A percentile compares a stretch with the other conserved stretches of the same genome.
Evolutionary conservation across 2,888 invertebrate genomes (phyloP).

Genomic region (Yponomeuta plumbellus): DNA sequence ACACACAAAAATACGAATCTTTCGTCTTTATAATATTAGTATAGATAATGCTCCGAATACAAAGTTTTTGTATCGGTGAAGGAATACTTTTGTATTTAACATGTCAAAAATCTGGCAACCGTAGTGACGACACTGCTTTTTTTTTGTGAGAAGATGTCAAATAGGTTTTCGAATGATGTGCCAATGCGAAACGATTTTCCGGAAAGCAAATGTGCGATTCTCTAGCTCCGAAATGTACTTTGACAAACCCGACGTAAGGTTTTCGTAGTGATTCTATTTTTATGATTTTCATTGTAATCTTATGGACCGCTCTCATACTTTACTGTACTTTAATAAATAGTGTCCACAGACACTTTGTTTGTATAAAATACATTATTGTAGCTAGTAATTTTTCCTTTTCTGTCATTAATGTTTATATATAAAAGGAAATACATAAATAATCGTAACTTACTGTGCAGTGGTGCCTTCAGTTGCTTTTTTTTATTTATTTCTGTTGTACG

Average conservation of each 20-base stretch:
- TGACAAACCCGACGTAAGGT: background rate
- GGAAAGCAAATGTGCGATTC: background rate
- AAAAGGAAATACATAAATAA: background rate
- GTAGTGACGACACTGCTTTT: background rate
- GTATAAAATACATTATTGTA: slow-evolving; percentile 5
- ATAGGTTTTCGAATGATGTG: slow-evolving; percentile 6
- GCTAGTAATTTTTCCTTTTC: background rate
- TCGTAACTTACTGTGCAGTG: slow-evolving; percentile 4
- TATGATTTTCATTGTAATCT: background rate
- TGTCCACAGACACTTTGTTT: background rate
- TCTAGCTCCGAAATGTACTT: background rate
- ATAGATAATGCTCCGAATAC: no score
- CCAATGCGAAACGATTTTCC: background rate
- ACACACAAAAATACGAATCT: no score
- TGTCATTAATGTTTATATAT: slow-evolving; percentile 5
- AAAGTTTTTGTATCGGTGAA: no score
- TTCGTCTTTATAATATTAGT: no score
- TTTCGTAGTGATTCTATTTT: background rate
- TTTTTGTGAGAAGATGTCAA: background rate
- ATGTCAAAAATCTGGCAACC: background rate
- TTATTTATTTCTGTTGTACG: background rate
- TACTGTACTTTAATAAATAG: background rate
- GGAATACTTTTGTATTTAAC: no score
- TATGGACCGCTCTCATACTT: slow-evolving; percentile 13
- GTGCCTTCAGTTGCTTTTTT: slow-evolving; percentile 5